Percentiles rank a stretch among this genome's conserved stretches.
Conservation (phyloP, 2,797 vertebrate species). For the Numenius phaeopus region DNA sequence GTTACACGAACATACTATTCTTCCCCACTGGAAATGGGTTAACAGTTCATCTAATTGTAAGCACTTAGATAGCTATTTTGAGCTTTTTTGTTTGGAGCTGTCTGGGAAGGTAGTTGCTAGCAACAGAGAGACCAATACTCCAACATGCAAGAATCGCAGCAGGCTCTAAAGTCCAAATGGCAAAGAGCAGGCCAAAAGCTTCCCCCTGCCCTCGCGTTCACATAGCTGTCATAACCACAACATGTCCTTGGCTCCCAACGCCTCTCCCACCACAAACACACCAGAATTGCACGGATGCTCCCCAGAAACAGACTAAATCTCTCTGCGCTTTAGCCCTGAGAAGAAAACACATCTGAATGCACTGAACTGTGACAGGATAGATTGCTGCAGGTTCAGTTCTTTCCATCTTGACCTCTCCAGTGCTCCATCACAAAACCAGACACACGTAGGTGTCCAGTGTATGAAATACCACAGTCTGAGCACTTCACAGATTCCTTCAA, state of each 20-base stretch:
- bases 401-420: not conserved
- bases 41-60: constrained; percentile 55
- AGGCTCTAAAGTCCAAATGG: constrained; percentile 1
- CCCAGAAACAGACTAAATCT: not conserved
- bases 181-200: not conserved
- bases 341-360: not conserved
- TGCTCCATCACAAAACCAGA: not conserved
- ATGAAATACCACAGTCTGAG: not conserved
- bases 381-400: not conserved
- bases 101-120: constrained; percentile 74
- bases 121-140: constrained; percentile 53
- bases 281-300: not conserved
- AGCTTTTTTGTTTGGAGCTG: constrained; percentile 73
- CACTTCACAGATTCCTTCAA: not conserved
- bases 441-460: not conserved
- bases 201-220: not conserved
- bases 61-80: constrained; percentile 72
- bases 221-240: not conserved
- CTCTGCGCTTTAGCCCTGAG: not conserved
- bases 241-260: constrained; percentile 13
- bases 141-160: not conserved
- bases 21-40: constrained; percentile 51
- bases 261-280: constrained; percentile 1
- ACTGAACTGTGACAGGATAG: not conserved
- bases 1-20: not conserved